Percentiles rank a stretch among this genome's conserved stretches.
These are phyloP conservation scores for Endotricha flammealis DNA, from an alignment of 2,888 invertebrate genomes.

Conservation along the genomic window DNA sequence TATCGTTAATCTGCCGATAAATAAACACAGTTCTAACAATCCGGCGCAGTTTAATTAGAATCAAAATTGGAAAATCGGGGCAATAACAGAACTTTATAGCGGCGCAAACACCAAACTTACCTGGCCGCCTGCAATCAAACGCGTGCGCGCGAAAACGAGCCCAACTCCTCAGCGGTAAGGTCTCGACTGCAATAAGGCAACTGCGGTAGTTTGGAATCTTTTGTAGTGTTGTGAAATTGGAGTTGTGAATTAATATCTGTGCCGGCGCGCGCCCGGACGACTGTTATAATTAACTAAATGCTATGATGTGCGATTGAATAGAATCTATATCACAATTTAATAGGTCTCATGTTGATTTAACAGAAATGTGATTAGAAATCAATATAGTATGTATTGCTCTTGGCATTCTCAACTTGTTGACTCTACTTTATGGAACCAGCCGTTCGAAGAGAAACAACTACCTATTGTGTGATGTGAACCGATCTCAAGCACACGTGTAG, in stretches of 20 bases:
- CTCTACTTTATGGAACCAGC: too few species aligned
- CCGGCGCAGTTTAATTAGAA: background rate
- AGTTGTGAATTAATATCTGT: background rate
- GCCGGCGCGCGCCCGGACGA: background rate
- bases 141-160: background rate
- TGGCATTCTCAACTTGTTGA: too few species aligned
- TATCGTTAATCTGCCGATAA: too few species aligned
- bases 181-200: background rate
- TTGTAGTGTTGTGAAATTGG: background rate
- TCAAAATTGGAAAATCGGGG: background rate
- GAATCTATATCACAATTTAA: too few species aligned
- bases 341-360: too few species aligned
- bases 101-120: background rate
- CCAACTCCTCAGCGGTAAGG: background rate
- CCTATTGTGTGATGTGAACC: too few species aligned
- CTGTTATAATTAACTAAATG: too few species aligned
- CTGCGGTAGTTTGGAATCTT: background rate
- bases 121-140: background rate
- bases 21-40: background rate
- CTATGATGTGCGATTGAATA: too few species aligned
- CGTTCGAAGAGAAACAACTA: too few species aligned
- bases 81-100: background rate
- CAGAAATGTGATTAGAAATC: too few species aligned
- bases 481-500: too few species aligned
- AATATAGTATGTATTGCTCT: too few species aligned